phyloP scores from a whole-genome alignment of 1,140 invertebrate genomes.

The Rhagoletis zephyria region DNA sequence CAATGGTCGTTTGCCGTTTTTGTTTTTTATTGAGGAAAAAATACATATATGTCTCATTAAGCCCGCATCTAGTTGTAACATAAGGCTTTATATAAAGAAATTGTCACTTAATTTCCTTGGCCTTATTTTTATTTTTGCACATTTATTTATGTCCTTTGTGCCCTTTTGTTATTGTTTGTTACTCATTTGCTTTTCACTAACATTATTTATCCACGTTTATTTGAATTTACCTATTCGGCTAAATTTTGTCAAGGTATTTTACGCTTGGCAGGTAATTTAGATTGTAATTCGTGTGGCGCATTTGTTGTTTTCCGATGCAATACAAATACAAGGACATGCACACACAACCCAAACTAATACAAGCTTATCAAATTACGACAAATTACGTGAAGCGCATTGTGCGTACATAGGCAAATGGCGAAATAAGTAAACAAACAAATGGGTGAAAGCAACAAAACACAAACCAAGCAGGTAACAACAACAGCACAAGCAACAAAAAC shows the following conservation, averaged over 20 bases:
- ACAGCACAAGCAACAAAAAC: too few relatives aligned
- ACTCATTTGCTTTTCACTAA: background rate
- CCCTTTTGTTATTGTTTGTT: background rate
- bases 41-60: too few relatives aligned
- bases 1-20: too few relatives aligned
- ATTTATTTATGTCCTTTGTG: background rate
- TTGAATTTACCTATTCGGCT: background rate
- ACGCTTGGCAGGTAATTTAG: slow-evolving; percentile 4
- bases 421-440: background rate
- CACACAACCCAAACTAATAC: background rate
- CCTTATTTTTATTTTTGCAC: too few relatives aligned
- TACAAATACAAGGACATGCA: background rate
- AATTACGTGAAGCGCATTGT: background rate
- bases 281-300: slow-evolving; percentile 1
- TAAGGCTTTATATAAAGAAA: too few relatives aligned
- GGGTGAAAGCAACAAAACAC: too few relatives aligned
- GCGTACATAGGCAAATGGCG: slow-evolving; percentile 2
- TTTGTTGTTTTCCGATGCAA: slow-evolving; percentile 11
- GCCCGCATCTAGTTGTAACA: too few relatives aligned
- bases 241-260: background rate
- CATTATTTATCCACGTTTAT: background rate
- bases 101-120: too few relatives aligned
- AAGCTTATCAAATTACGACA: background rate
- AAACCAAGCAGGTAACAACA: too few relatives aligned
- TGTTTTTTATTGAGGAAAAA: too few relatives aligned